Base-by-base conservation (phyloP, 2,113 vertebrate genomes). In the Anoura caudifer region DNA sequence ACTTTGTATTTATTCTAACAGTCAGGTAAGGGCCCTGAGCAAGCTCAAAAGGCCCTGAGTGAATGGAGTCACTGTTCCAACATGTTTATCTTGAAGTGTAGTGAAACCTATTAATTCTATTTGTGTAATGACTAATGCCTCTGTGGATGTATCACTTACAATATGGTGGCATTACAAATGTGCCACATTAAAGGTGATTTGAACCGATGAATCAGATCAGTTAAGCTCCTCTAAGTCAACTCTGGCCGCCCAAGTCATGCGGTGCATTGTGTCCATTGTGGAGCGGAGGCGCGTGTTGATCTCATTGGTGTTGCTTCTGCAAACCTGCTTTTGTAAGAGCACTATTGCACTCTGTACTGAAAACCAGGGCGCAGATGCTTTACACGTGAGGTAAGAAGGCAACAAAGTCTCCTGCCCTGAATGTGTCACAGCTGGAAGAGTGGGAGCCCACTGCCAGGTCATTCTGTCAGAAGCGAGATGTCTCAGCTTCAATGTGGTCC, bases 41-140 rank as follows among this genome's bases (percentile, higher is more conserved):
- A 87, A 95, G 83, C 76, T 93, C n/a, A 38, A 84, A 95, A 85
- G 80, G 76, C 84, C 91, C 50, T 1, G 13, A 54, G 36, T 95
- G 98, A 97, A 94, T 96, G 95, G 79, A 94, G 82, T 87, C 80
- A 96, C 91, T 94, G 92, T 97, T 97, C 63, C 33, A 22, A 70
- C 90, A 96, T 90, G 83, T 92, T 97, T 91, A 76, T 77, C 96
- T 96, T 94, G 79, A 95, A 97, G 67, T 95, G 20, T 73, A 93
- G 65, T 98, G 95, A 95, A 86, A 96, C 89, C 94, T 86, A 52
- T 84, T 94, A 77, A 47, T 94, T 94, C 96, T 98, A 90, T 97
- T 97, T 84, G 85, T 70, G 56, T 94, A 97, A 92, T 95, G 98
- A 95, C 90, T 97, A 96, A 97, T 76, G 80, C 87, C 90, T 84